Percentiles rank a stretch among this genome's conserved stretches.
Evolutionary conservation across 1,140 invertebrate genomes (phyloP).

Genomic region (Amphibalanus amphitrite): DNA sequence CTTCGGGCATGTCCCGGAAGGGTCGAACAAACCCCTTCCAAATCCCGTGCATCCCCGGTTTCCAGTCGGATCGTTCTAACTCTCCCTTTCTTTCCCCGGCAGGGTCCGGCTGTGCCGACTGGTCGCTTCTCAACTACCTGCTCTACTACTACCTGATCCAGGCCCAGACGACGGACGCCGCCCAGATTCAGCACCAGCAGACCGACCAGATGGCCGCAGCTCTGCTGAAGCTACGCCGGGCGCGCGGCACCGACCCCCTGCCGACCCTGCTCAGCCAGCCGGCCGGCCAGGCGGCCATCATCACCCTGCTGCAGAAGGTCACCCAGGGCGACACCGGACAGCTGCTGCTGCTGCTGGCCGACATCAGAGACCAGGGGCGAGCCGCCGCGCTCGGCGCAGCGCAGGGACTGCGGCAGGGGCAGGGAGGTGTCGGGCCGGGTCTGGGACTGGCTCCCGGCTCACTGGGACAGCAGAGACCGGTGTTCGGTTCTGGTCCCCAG

Average conservation of each 20-base stretch:
- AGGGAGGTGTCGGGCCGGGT: too few species aligned
- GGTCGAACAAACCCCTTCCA: too few species aligned
- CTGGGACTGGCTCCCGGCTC: too few species aligned
- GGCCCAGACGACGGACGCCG: background rate
- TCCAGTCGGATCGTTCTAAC: too few species aligned
- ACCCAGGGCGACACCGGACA: background rate
- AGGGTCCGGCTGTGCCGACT: constrained; percentile 1
- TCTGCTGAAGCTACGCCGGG: background rate
- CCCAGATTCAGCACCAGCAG: background rate
- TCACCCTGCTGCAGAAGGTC: background rate
- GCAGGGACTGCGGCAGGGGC: too few species aligned
- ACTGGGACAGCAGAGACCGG: background rate
- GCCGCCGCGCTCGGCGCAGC: too few species aligned
- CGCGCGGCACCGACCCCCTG: background rate
- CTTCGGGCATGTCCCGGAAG: too few species aligned
- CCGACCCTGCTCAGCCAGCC: background rate
- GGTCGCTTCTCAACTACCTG: background rate
- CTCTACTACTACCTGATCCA: background rate
- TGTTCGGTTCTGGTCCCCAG: too few species aligned
- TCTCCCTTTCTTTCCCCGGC: too few species aligned
- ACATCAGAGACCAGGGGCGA: background rate
- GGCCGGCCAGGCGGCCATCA: background rate
- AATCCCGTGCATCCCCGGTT: too few species aligned
- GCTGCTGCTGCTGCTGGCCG: background rate
- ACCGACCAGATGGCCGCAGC: background rate